These are phyloP conservation scores for Chymomyza procnemis DNA, from an alignment of 2,888 invertebrate genomes.

Conservation along the genomic window DNA sequence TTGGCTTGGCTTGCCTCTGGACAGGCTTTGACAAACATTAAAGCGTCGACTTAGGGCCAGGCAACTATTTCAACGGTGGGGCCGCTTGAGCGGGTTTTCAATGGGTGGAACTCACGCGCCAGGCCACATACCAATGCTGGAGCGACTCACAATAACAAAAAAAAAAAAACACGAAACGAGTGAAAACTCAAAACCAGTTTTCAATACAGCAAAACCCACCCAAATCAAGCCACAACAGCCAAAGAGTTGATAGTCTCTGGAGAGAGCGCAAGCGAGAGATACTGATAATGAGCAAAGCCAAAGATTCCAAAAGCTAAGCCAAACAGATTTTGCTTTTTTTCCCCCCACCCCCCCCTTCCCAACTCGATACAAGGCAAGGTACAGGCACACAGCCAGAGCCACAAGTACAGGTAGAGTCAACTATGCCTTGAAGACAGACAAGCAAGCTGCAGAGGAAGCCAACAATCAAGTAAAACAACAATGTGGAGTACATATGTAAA, in stretches of 20 bases:
- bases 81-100: neutral
- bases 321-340: neutral
- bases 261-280: constrained; percentile 15
- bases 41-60: constrained; percentile 49
- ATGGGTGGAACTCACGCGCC: neutral
- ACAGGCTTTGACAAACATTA: constrained; percentile 33
- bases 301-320: constrained; percentile 23
- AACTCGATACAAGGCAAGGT: constrained; percentile 7
- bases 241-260: neutral
- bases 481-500: constrained; percentile 10
- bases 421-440: neutral
- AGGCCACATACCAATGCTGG: constrained; percentile 61
- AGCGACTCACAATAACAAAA: constrained; percentile 41
- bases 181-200: constrained; percentile 67
- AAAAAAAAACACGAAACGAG: constrained; percentile 54
- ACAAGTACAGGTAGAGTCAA: constrained; percentile 8
- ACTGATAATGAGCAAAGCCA: constrained; percentile 33
- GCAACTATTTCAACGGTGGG: neutral
- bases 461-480: constrained; percentile 17
- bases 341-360: too few relatives aligned
- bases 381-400: too few relatives aligned
- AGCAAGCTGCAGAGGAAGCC: neutral
- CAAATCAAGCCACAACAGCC: neutral
- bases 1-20: constrained; percentile 8
- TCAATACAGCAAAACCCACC: constrained; percentile 5